These are phyloP conservation scores for Hemicrepidius hirtus DNA, from an alignment of 2,888 invertebrate species.

Conservation along the genomic window DNA sequence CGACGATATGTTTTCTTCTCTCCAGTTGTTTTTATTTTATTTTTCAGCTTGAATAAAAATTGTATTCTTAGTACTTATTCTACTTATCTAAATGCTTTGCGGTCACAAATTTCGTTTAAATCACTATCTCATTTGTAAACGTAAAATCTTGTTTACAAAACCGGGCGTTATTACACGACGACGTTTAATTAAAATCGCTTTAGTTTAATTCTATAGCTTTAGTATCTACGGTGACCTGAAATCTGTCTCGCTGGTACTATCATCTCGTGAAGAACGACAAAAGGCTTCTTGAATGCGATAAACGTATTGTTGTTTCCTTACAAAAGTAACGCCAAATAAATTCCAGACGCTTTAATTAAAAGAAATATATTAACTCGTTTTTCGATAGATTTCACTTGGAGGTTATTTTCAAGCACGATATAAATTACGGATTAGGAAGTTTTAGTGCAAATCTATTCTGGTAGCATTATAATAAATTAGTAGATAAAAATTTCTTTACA, in stretches of 20 bases:
- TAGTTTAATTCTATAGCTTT: constrained; percentile 10
- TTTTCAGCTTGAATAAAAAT: no score
- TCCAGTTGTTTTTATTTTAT: no score
- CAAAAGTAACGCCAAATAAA: background rate
- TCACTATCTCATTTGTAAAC: no score
- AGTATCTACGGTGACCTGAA: background rate
- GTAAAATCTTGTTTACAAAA: background rate
- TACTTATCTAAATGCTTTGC: no score
- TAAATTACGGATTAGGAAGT: no score
- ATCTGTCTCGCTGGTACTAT: background rate
- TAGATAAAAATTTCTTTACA: no score
- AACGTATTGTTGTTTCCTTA: constrained; percentile 1
- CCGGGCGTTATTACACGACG: background rate
- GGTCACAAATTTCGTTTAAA: no score
- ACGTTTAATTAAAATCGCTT: constrained; percentile 10
- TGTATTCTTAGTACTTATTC: no score
- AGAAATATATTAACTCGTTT: constrained; percentile 2
- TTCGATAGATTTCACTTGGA: background rate
- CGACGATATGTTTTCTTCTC: no score
- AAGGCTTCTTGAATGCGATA: background rate
- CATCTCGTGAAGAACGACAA: background rate
- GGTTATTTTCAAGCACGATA: background rate
- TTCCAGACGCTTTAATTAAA: constrained; percentile 12
- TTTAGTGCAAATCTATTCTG: no score
- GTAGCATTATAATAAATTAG: no score